Conservation (phyloP, 2,797 vertebrate genomes). For the Betta splendens region DNA sequence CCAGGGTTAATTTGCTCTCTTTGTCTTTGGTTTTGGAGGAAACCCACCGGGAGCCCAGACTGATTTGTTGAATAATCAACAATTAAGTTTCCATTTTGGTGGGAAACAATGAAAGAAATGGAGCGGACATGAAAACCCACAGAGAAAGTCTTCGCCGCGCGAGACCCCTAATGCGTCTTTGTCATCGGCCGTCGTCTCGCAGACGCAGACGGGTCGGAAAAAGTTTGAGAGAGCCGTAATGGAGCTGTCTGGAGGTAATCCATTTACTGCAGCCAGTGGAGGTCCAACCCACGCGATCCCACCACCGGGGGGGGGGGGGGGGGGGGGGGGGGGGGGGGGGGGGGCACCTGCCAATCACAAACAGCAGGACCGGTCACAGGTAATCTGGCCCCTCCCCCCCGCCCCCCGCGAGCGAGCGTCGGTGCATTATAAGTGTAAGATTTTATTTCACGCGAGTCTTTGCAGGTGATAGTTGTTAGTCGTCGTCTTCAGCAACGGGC, state of each 20-base stretch:
- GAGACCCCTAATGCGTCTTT: constrained; percentile 36
- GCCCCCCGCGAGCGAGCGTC: constrained; percentile 48
- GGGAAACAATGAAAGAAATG: constrained; percentile 6
- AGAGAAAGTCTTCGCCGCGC: constrained; percentile 9
- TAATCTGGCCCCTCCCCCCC: constrained; percentile 35
- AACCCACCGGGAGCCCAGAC: constrained; percentile 5
- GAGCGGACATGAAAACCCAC: constrained; percentile 9
- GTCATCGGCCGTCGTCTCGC: constrained; percentile 26
- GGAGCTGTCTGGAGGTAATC: constrained; percentile 57
- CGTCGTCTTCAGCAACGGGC: constrained; percentile 39
- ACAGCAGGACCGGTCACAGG: constrained; percentile 59
- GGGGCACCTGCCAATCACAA: constrained; percentile 70
- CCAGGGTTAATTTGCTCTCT: constrained; percentile 1
- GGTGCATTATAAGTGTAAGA: constrained; percentile 71
- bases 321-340: too few relatives aligned
- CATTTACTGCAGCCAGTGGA: constrained; percentile 40
- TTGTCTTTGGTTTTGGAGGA: background rate
- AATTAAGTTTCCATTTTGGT: constrained; percentile 14
- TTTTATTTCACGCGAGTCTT: constrained; percentile 52
- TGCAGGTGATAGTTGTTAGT: constrained; percentile 64
- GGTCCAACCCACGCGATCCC: constrained; percentile 55
- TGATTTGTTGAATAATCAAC: constrained; percentile 9
- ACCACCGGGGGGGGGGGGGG: too few relatives aligned
- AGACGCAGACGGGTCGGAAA: constrained; percentile 39
- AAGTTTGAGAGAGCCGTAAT: constrained; percentile 61